Base-by-base conservation (phyloP, 2,797 vertebrate species). In the Leptodactylus fallax region DNA sequence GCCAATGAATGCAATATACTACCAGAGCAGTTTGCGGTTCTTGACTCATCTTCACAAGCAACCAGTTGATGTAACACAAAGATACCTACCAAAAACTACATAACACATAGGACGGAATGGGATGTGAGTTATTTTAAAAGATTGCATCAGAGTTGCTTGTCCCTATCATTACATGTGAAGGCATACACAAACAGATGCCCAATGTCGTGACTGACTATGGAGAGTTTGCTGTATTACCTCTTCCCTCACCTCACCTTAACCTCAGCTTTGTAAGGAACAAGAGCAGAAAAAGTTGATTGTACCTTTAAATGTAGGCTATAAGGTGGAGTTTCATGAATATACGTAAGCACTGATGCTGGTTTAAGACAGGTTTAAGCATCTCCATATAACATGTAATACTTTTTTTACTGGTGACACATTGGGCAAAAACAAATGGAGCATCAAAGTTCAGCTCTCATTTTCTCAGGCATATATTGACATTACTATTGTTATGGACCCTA, bases 71-170 rank as follows among this genome's bases (percentile, higher is more conserved):
- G n/a, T 21, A 76, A 45, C 14, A 36, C 69, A 51, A 14, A 55
- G 49, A 55, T 23, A 23, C 6, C 6, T 12, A 25, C 25, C 16
- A 21, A 21, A 27, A 10, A 80, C 27, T 9, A 13, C 23, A 56
- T 55, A 16, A 27, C n/a, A 60, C 14, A 71, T 27, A 17, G 21
- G 19, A 74, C 51, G 45, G 67, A 74, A n/a, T 6, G 27, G 2
- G 19, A 58, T 19, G 23, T 27, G 8, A 19, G 25, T 56, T 53
- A 69, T 71, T 67, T 65, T 53, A 3, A 51, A 7, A 11, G 27
- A 71, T 60, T 74, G 71, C 82, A 74, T 60, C 25, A 58, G 25
- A 84, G 67, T 27, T 82, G 6, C 80, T 6, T 81, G 45, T 72
- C 19, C 27, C 69, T 53, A 14, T 45, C 14, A 81, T 81, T 84